phyloP scores from a whole-genome alignment of 1,140 invertebrate genomes.

The Bombus consobrinus region DNA sequence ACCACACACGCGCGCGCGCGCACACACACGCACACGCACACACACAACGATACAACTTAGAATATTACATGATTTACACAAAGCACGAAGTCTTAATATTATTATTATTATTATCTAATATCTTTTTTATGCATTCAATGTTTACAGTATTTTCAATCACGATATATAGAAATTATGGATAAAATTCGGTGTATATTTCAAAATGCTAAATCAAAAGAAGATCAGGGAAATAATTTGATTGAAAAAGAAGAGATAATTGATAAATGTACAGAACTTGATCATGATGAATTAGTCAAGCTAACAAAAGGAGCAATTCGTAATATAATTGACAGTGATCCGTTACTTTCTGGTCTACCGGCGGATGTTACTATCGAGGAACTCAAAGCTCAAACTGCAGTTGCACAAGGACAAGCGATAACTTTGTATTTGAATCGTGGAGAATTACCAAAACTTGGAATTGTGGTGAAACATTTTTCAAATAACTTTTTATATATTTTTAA shows the following conservation, averaged over 20 bases:
- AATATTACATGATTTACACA: background rate
- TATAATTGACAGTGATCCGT: constrained; percentile 78
- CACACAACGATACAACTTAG: background rate
- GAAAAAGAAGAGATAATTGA: background rate
- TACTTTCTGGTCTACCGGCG: constrained; percentile 73
- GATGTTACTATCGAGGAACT: constrained; percentile 80
- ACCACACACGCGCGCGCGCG: accelerated
- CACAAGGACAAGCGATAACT: constrained; percentile 80
- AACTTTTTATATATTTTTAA: background rate
- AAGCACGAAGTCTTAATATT: background rate
- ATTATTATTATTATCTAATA: background rate
- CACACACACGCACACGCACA: too few species aligned
- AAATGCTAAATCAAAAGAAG: background rate
- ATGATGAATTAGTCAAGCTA: constrained; percentile 76
- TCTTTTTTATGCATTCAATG: background rate
- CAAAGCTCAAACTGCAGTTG: constrained; percentile 78
- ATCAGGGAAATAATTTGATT: background rate
- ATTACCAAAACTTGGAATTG: constrained; percentile 75
- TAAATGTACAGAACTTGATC: constrained; percentile 49
- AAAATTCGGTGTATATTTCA: constrained; percentile 1
- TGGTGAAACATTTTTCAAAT: constrained; percentile 69
- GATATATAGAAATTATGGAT: background rate
- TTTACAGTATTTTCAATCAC: background rate
- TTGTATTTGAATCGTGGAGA: constrained; percentile 76
- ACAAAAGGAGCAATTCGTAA: constrained; percentile 77